A percentile compares a stretch with the other conserved stretches of the same genome.
These are phyloP conservation scores for Conops quadrifasciatus DNA, from an alignment of 2,888 invertebrate species.

Conservation along the genomic window DNA sequence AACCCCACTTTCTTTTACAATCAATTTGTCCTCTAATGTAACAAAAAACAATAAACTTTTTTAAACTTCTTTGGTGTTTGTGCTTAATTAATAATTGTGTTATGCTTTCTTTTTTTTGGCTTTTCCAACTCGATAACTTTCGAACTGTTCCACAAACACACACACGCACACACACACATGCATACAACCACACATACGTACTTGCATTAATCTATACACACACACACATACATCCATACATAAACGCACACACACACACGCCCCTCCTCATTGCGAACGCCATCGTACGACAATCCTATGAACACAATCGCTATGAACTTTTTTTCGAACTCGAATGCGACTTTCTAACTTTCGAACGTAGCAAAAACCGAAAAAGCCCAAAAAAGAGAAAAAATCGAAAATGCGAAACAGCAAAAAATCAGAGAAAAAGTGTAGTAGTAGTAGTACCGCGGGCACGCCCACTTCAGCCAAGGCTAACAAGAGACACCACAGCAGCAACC, in stretches of 20 bases:
- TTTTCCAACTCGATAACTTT: slow-evolving; percentile 16
- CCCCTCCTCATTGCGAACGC: background rate
- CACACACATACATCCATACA: slow-evolving; percentile 12
- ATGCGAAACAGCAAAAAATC: slow-evolving; percentile 39
- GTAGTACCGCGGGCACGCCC: slow-evolving; percentile 42
- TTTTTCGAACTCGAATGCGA: slow-evolving; percentile 22
- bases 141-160: background rate
- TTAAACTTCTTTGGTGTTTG: slow-evolving; percentile 14
- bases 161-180: background rate
- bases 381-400: slow-evolving; percentile 49
- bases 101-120: slow-evolving; percentile 12
- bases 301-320: background rate
- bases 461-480: slow-evolving; percentile 43
- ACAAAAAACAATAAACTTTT: background rate
- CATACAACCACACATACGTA: background rate
- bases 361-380: slow-evolving; percentile 46
- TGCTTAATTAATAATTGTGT: slow-evolving; percentile 12
- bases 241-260: slow-evolving; percentile 15
- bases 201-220: background rate
- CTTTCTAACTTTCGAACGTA: slow-evolving; percentile 40
- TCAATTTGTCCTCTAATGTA: no score
- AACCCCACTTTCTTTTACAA: no score
- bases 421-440: slow-evolving; percentile 37
- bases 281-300: background rate
- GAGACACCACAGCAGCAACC: slow-evolving; percentile 30